phyloP scores from a whole-genome alignment of 2,797 vertebrate species.

The Falco naumanni region DNA sequence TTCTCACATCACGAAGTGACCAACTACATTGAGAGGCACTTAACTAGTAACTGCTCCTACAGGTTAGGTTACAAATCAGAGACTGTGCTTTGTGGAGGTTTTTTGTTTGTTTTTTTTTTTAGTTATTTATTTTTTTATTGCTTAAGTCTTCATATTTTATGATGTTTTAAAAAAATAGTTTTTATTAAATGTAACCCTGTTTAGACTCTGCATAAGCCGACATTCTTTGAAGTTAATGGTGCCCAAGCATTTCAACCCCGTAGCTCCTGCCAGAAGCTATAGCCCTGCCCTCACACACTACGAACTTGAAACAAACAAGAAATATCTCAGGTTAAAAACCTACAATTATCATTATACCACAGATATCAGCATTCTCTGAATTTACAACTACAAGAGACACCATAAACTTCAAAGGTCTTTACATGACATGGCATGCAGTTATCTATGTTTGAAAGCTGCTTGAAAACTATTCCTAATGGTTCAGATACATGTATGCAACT shows the following conservation, averaged over 20 bases:
- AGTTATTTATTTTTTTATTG: background rate
- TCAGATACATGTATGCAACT: accelerated
- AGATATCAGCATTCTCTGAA: background rate
- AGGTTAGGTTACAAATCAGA: background rate
- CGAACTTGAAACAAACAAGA: background rate
- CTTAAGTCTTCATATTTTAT: background rate
- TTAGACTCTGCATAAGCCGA: background rate
- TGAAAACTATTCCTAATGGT: background rate
- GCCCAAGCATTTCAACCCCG: background rate
- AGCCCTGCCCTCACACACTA: background rate
- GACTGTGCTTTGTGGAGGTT: too few relatives aligned
- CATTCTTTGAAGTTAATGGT: background rate
- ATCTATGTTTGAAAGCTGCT: background rate
- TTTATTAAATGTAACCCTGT: background rate
- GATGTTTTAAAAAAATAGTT: background rate
- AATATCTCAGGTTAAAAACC: background rate
- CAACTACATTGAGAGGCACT: background rate
- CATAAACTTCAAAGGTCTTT: accelerated
- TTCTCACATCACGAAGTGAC: background rate
- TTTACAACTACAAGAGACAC: background rate
- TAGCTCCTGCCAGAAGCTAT: slow-evolving; percentile 52
- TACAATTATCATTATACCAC: background rate
- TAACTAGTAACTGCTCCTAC: background rate
- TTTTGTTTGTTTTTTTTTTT: too few relatives aligned
- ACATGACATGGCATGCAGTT: background rate